These are phyloP conservation scores for Peromyscus leucopus DNA, from an alignment of 2,113 vertebrate genomes.

Conservation along the genomic window DNA sequence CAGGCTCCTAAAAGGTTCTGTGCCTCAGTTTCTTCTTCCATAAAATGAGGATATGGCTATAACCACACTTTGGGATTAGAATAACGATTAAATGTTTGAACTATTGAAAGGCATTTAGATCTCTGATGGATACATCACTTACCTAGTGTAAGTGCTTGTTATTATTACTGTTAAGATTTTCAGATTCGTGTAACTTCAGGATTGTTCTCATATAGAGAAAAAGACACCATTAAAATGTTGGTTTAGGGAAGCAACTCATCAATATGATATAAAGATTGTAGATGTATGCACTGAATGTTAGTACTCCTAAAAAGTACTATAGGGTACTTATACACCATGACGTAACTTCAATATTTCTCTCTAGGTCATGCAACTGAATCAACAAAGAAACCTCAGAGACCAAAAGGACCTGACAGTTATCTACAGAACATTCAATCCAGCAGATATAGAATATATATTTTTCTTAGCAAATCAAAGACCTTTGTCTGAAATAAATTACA, in stretches of 20 bases:
- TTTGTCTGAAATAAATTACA: background rate
- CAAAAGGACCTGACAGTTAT: background rate
- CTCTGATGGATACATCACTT: background rate
- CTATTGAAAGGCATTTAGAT: slow-evolving; percentile 24
- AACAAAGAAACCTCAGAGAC: background rate
- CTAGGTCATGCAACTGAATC: background rate
- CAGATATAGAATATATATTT: background rate
- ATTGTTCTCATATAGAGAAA: slow-evolving; percentile 24
- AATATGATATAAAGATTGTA: background rate
- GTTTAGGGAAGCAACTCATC: background rate
- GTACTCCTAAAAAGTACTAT: background rate
- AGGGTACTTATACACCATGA: background rate
- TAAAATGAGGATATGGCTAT: background rate
- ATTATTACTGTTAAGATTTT: slow-evolving; percentile 5
- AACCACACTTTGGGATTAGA: background rate
- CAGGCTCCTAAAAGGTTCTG: background rate
- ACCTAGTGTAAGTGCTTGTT: background rate
- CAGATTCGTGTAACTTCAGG: background rate
- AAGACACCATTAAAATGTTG: background rate
- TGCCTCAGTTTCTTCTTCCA: slow-evolving; percentile 60
- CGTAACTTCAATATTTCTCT: background rate
- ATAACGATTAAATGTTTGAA: background rate
- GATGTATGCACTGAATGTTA: background rate
- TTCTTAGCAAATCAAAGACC: background rate
- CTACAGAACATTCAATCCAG: background rate